Base-by-base conservation (phyloP, 37 sponge, comb jelly and placozoan genomes). In the Cliona cf. orientalis region DNA sequence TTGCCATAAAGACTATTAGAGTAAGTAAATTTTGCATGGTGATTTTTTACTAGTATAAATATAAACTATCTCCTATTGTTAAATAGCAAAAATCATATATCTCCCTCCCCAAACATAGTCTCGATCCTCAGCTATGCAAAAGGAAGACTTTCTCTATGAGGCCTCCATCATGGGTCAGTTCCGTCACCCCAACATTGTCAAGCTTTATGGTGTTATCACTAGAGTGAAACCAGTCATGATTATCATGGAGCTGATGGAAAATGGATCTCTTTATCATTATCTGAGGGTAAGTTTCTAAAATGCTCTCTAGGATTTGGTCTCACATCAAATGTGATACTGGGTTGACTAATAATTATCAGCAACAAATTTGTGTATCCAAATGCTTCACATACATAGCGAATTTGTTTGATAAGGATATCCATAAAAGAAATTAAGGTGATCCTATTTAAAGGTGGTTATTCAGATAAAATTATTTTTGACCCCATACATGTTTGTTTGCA, bases 121-220 rank as follows among this genome's bases (percentile, higher is more conserved):
- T 81, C 84, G 89, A 4, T 80, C 92, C 0, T 71, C 83, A 23
- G 49, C 39, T 22, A 91, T 88, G 64, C 63, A 71, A 57, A 57
- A 82, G n/a, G 57, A 80, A 12, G 95, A 95, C 59, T 95, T 95
- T 63, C 82, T 91, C n/a, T 71, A 79, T 14, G 95, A 95, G 72
- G 95, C 95, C 6, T 67, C 92, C 81, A 95, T 96, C 60, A 96
- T 96, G 97, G 94, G 90, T 0, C 97, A 96, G 83, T 96, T 96
- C 43, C 53, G 85, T 46, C 84, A 96, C 38, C 71, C 59, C 23
- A 83, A 96, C 68, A 94, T 96, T 23, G 86, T 96, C 60, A 70
- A 75, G 44, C 69, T 96, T 42, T 78, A 90, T 69, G 97, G 97
- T 60, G 94, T 96, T 26, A 80, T 96, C 34, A 87, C 84, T 53